Percentiles rank a stretch among this genome's conserved stretches.
Conservation (phyloP, 2,113 vertebrate genomes). For the Lampris megalopsis region DNA sequence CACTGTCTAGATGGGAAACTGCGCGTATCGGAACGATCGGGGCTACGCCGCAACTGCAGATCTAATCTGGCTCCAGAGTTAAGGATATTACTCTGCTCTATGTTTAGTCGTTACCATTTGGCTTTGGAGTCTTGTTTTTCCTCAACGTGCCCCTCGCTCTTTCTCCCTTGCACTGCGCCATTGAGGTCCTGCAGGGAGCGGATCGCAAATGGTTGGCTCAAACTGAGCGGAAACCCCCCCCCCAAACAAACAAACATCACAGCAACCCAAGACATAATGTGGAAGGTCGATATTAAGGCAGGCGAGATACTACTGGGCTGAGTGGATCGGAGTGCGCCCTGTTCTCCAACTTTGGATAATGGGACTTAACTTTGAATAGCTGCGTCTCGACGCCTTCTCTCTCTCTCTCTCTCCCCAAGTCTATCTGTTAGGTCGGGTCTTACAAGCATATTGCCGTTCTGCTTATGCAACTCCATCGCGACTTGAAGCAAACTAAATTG, state of each 20-base stretch:
- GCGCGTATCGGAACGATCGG: not conserved
- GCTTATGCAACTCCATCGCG: not conserved
- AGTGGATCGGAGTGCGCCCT: not conserved
- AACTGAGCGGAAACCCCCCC: not conserved
- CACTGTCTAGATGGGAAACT: not conserved
- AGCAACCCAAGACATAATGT: too few relatives aligned
- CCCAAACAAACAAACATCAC: not conserved
- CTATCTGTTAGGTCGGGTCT: not conserved
- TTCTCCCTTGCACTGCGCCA: not conserved
- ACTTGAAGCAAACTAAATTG: not conserved
- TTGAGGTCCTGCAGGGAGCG: not conserved
- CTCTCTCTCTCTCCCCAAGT: slow-evolving; percentile 9
- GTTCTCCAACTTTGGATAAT: not conserved
- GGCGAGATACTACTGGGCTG: too few relatives aligned
- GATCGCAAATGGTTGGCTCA: not conserved
- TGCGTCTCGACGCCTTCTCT: not conserved
- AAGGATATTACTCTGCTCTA: too few relatives aligned
- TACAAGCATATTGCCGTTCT: not conserved
- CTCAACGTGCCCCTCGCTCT: slow-evolving; percentile 53
- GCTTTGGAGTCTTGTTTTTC: slow-evolving; percentile 14
- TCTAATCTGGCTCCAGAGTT: not conserved
- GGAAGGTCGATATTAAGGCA: too few relatives aligned
- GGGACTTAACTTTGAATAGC: not conserved
- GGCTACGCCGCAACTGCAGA: not conserved
- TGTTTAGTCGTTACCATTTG: too few relatives aligned